Conservation (phyloP, 2,888 invertebrate genomes). For the Polydrusus cervinus region DNA sequence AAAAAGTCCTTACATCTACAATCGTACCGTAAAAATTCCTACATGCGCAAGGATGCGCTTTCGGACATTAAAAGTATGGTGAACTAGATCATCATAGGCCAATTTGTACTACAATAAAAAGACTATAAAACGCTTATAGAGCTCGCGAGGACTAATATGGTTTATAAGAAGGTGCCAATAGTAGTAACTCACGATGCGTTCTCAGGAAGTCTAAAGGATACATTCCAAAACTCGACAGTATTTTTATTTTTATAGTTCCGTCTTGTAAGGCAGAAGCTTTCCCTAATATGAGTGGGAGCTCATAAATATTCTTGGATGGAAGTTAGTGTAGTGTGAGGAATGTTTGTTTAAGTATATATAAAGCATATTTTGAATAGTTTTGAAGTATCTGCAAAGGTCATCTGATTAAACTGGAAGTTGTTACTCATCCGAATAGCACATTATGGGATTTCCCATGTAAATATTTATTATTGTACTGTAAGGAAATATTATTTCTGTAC, state of each 20-base stretch:
- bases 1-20: constrained; percentile 19
- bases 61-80: constrained; percentile 56
- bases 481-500: too few species aligned
- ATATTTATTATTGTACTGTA: too few species aligned
- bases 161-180: constrained; percentile 18
- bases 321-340: too few species aligned
- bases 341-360: too few species aligned
- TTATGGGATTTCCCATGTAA: too few species aligned
- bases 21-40: constrained; percentile 54
- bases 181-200: not conserved
- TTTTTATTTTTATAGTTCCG: constrained; percentile 20
- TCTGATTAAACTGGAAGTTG: too few species aligned
- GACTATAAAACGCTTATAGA: constrained; percentile 32
- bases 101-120: constrained; percentile 56
- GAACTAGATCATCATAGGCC: constrained; percentile 59
- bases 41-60: constrained; percentile 56
- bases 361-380: too few species aligned
- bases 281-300: too few species aligned
- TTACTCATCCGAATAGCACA: too few species aligned
- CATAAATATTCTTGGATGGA: too few species aligned
- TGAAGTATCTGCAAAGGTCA: too few species aligned
- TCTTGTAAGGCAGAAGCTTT: too few species aligned
- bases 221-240: constrained; percentile 17
- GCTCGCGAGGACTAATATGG: constrained; percentile 27
- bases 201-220: constrained; percentile 16